Conservation (phyloP, 2,888 invertebrate species). For the Drosophila phalerata region DNA sequence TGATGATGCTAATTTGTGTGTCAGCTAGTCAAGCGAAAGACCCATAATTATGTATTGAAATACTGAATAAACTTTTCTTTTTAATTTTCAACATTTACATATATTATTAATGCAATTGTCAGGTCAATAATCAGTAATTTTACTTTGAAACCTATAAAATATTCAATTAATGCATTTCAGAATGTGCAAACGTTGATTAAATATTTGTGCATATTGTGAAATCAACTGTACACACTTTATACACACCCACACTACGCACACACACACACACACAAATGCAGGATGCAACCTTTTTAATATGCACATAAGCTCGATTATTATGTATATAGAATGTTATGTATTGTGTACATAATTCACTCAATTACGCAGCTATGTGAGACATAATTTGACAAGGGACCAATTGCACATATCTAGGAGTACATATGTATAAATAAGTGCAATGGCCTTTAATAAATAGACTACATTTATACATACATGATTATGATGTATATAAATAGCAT, state of each 20-base stretch:
- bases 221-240: slow-evolving; percentile 51
- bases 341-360: slow-evolving; percentile 43
- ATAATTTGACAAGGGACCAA: slow-evolving; percentile 28
- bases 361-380: slow-evolving; percentile 22
- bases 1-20: slow-evolving; percentile 9
- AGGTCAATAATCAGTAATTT: slow-evolving; percentile 19
- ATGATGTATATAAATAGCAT: slow-evolving; percentile 10
- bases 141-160: slow-evolving; percentile 27
- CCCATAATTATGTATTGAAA: background rate
- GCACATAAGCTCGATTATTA: slow-evolving; percentile 27
- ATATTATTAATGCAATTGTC: slow-evolving; percentile 6
- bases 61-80: background rate
- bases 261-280: slow-evolving; percentile 9
- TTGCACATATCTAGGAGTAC: background rate
- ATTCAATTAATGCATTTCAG: slow-evolving; percentile 64
- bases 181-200: slow-evolving; percentile 48
- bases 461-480: background rate
- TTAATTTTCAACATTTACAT: background rate
- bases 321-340: slow-evolving; percentile 17
- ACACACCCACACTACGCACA: slow-evolving; percentile 8
- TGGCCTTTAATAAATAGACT: slow-evolving; percentile 28
- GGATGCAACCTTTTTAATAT: slow-evolving; percentile 51
- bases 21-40: background rate
- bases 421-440: slow-evolving; percentile 49
- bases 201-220: slow-evolving; percentile 43